Evolutionary conservation across 2,888 invertebrate genomes (phyloP).

Genomic region (Asteroscopus sphinx): DNA sequence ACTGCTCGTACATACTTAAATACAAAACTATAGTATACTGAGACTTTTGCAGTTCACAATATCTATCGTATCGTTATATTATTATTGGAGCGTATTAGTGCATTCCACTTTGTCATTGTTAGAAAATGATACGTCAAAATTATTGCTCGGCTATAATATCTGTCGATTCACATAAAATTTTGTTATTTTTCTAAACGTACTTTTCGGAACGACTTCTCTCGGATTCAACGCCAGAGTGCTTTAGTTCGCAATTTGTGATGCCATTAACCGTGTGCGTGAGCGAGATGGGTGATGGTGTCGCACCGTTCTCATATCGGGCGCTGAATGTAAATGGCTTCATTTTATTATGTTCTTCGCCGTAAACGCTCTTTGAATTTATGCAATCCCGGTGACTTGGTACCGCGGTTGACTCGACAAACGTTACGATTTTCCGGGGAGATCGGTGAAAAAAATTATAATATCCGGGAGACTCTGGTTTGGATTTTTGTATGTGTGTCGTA

Average conservation of each 20-base stretch:
- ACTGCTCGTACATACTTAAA: no score
- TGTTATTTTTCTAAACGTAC: slow-evolving; percentile 80
- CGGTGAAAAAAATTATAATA: slow-evolving; percentile 50
- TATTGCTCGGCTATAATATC: slow-evolving; percentile 70
- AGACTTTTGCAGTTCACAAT: slow-evolving; percentile 19
- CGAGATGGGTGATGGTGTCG: slow-evolving; percentile 69
- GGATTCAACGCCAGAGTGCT: slow-evolving; percentile 74
- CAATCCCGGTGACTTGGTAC: slow-evolving; percentile 74
- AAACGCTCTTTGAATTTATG: slow-evolving; percentile 85
- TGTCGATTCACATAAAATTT: slow-evolving; percentile 79
- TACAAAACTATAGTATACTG: slow-evolving; percentile 14
- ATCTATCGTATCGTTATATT: slow-evolving; percentile 37
- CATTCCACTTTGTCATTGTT: slow-evolving; percentile 56
- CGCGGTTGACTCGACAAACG: slow-evolving; percentile 66
- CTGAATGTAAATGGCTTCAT: slow-evolving; percentile 88
- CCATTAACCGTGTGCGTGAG: slow-evolving; percentile 81
- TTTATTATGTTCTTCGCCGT: slow-evolving; percentile 83
- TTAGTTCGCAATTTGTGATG: slow-evolving; percentile 84
- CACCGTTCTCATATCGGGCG: slow-evolving; percentile 73
- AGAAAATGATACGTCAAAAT: slow-evolving; percentile 66
- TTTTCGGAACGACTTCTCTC: slow-evolving; percentile 73
- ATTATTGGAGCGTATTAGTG: slow-evolving; percentile 51
- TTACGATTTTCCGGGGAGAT: slow-evolving; percentile 61
- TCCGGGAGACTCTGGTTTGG: slow-evolving; percentile 16
- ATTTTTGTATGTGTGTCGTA: slow-evolving; percentile 7